A percentile compares a stretch with the other conserved stretches of the same genome.
Evolutionary conservation across 2,797 vertebrate species (phyloP).

Genomic region (Sebastes alutus): DNA sequence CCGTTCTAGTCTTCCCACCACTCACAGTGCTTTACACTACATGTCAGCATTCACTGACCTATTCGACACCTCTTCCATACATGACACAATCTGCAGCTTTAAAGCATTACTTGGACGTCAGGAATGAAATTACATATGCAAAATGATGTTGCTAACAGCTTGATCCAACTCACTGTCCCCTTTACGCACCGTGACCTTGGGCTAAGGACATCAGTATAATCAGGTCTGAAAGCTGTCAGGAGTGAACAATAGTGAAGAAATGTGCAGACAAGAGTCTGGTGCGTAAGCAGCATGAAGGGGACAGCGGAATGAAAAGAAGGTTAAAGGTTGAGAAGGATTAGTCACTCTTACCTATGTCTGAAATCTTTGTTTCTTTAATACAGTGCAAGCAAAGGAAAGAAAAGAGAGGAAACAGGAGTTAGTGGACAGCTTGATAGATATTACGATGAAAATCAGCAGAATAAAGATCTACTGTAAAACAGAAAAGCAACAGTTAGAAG

Average conservation of each 20-base stretch:
- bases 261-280: background rate
- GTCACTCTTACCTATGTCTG: slow-evolving; percentile 98
- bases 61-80: background rate
- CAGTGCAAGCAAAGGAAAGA: slow-evolving; percentile 48
- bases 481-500: background rate
- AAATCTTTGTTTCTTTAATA: slow-evolving; percentile 99
- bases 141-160: background rate
- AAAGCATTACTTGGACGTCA: background rate
- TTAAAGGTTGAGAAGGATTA: slow-evolving; percentile 33
- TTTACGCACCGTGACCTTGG: background rate
- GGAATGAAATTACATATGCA: background rate
- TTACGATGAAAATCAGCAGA: background rate
- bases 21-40: too few relatives aligned
- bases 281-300: background rate
- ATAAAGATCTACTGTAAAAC: background rate
- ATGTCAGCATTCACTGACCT: background rate
- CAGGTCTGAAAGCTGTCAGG: background rate
- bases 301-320: slow-evolving; percentile 1
- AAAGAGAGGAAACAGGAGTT: slow-evolving; percentile 50
- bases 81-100: background rate
- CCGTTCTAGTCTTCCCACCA: too few relatives aligned
- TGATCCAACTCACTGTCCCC: background rate
- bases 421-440: slow-evolving; percentile 31
- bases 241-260: background rate
- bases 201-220: background rate